Percentiles rank a stretch among this genome's conserved stretches.
Conservation (phyloP, 2,113 vertebrate species). For the Pterocles gutturalis region DNA sequence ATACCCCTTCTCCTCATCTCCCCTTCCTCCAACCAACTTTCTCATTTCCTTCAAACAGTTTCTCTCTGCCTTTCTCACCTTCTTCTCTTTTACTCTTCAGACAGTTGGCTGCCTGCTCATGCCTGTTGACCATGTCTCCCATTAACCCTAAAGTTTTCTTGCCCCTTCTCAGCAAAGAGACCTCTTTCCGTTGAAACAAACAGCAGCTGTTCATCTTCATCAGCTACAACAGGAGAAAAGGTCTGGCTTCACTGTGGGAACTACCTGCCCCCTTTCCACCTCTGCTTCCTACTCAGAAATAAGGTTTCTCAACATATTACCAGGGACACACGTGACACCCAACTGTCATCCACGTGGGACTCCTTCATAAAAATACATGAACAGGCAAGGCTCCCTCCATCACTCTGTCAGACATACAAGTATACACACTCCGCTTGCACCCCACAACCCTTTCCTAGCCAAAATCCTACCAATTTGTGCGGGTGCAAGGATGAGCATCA, state of each 20-base stretch:
- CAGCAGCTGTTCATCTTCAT: constrained; percentile 21
- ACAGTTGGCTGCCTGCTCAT: background rate
- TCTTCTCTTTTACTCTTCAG: background rate
- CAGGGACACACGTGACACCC: background rate
- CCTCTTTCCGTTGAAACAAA: background rate
- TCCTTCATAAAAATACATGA: background rate
- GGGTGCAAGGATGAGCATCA: background rate
- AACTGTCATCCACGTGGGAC: background rate
- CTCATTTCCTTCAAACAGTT: background rate
- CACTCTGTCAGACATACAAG: background rate
- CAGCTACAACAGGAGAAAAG: background rate
- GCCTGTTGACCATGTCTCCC: background rate
- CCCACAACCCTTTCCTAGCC: background rate
- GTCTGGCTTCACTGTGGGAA: constrained; percentile 14
- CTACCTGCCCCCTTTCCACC: constrained; percentile 4
- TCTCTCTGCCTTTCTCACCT: background rate
- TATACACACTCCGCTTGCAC: background rate
- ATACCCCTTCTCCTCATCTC: background rate
- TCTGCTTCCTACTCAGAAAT: constrained; percentile 20
- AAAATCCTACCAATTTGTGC: background rate
- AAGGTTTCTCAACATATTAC: background rate
- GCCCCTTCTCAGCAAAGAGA: background rate
- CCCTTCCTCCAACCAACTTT: background rate
- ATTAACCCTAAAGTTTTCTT: background rate
- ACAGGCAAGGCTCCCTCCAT: background rate